phyloP scores from a whole-genome alignment of 2,113 vertebrate genomes.

The Pelmatolapia mariae region DNA sequence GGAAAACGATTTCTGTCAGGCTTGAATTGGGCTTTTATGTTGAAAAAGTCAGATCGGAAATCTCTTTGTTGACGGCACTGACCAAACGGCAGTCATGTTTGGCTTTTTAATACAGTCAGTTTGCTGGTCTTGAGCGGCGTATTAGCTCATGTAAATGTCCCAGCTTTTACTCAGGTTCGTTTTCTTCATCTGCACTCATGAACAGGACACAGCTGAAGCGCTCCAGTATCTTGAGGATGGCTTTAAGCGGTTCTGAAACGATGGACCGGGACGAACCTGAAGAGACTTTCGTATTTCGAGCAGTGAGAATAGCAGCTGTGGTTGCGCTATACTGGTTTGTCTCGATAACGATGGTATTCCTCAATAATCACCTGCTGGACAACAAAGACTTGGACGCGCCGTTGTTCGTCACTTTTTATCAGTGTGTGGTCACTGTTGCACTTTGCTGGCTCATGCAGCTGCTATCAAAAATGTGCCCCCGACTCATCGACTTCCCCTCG shows the following conservation, averaged over 20 bases:
- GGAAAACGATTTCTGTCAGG: background rate
- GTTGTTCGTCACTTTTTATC: slow-evolving; percentile 91
- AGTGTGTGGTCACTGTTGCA: slow-evolving; percentile 80
- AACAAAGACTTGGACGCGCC: slow-evolving; percentile 83
- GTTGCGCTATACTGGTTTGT: slow-evolving; percentile 89
- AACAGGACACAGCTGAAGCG: slow-evolving; percentile 80
- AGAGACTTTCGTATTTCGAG: slow-evolving; percentile 68
- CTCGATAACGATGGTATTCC: slow-evolving; percentile 97
- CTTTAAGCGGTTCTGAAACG: slow-evolving; percentile 63
- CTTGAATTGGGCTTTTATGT: background rate
- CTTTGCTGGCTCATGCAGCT: slow-evolving; percentile 81
- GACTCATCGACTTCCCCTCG: slow-evolving; percentile 75
- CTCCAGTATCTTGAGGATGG: slow-evolving; percentile 71
- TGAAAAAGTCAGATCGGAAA: background rate
- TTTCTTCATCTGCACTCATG: slow-evolving; percentile 46
- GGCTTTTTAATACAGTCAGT: background rate
- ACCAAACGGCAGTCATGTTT: background rate
- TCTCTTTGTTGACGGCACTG: background rate
- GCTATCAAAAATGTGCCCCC: slow-evolving; percentile 64
- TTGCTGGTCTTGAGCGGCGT: background rate
- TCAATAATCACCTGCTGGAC: slow-evolving; percentile 89
- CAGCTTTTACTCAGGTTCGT: no score
- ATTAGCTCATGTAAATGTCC: background rate
- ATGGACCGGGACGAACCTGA: slow-evolving; percentile 26
- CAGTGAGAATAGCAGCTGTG: slow-evolving; percentile 79